Evolutionary conservation across 35 echinoderm and acorn worm genomes (phyloP).

Genomic region (Apostichopus californicus): DNA sequence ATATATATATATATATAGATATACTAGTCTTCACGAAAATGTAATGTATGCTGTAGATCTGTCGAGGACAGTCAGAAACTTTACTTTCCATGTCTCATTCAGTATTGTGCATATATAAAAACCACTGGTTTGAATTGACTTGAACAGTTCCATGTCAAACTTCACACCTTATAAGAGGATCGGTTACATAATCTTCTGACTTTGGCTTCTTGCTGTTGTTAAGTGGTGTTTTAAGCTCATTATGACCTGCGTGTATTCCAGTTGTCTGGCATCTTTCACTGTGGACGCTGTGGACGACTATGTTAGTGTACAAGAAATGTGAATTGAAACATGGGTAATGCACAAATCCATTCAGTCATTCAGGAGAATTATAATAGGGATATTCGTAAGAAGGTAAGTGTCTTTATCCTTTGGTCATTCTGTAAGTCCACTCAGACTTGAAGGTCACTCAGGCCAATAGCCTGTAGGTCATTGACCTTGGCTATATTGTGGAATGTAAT

Average conservation of each 20-base stretch:
- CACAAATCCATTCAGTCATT: conserved; percentile 96
- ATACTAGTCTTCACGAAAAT: conserved; percentile 20
- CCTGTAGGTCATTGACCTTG: conserved; percentile 48
- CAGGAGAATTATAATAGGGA: conserved; percentile 99
- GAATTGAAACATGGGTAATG: conserved; percentile 90
- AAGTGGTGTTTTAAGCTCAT: conserved; percentile 51
- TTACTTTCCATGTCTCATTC: conserved; percentile 26
- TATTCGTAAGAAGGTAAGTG: conserved; percentile 81
- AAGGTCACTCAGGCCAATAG: conserved; percentile 31
- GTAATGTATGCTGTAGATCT: conserved; percentile 48
- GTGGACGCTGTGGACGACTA: conserved; percentile 22
- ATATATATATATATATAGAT: too few relatives aligned
- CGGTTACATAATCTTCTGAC: conserved; percentile 46
- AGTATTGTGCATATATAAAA: background rate
- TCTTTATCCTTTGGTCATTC: conserved; percentile 23
- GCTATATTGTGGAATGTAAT: conserved; percentile 10
- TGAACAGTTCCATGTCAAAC: conserved; percentile 17
- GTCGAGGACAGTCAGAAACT: background rate
- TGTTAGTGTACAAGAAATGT: conserved; percentile 45
- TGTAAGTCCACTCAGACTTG: background rate
- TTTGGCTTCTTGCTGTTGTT: conserved; percentile 42
- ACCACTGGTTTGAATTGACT: conserved; percentile 2
- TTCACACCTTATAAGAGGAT: conserved; percentile 10
- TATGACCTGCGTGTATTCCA: conserved; percentile 44
- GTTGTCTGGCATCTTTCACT: conserved; percentile 36